Conservation (phyloP, 2,888 invertebrate genomes). For the Eristalinus sepulchralis region DNA sequence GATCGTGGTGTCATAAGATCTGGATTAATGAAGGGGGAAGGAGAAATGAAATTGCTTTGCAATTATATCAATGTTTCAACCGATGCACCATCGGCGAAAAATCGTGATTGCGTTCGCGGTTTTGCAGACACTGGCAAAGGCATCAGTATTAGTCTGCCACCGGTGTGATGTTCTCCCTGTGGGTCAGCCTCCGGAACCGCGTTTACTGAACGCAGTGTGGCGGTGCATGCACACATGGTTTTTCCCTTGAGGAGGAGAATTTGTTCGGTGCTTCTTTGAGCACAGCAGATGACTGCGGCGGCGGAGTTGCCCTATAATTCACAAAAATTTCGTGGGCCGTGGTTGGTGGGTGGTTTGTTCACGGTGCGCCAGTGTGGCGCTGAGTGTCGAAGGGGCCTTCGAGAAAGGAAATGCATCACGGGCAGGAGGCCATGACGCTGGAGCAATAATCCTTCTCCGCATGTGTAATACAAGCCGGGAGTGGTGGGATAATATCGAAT, state of each 20-base stretch:
- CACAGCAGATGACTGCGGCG: constrained; percentile 46
- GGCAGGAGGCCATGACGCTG: constrained; percentile 41
- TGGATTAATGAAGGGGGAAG: constrained; percentile 58
- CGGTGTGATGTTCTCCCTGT: constrained; percentile 35
- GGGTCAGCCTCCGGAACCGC: constrained; percentile 43
- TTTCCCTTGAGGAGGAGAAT: constrained; percentile 37
- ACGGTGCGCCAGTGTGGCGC: background rate
- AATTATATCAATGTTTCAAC: constrained; percentile 71
- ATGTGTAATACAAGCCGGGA: constrained; percentile 56
- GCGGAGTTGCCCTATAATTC: constrained; percentile 44
- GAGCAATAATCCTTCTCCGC: constrained; percentile 64
- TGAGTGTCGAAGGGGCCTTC: constrained; percentile 19
- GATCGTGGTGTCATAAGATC: constrained; percentile 64
- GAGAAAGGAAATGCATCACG: constrained; percentile 26
- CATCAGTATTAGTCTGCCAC: constrained; percentile 56
- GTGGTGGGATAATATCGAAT: constrained; percentile 63
- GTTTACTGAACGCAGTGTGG: constrained; percentile 28
- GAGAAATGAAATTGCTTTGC: constrained; percentile 54
- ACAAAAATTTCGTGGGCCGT: constrained; percentile 38
- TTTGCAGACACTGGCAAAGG: background rate
- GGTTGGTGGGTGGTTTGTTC: background rate
- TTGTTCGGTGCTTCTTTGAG: background rate
- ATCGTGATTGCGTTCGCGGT: constrained; percentile 56
- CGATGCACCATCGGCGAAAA: constrained; percentile 61
- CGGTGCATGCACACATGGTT: constrained; percentile 42